Evolutionary conservation across 2,113 vertebrate species (phyloP), one percentile per base, ranked within the genome.

Genomic region (Oostethus manadensis): DNA sequence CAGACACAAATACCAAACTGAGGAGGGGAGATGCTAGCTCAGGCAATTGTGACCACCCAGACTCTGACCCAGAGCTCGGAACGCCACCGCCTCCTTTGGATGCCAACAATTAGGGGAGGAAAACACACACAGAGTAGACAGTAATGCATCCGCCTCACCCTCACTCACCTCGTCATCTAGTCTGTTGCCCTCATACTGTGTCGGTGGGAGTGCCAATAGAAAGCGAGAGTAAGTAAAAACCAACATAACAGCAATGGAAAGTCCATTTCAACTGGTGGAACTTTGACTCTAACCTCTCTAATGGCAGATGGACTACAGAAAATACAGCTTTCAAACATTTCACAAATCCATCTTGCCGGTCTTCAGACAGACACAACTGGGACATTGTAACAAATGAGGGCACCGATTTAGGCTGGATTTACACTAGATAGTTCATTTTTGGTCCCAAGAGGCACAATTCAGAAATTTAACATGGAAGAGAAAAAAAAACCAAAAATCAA

Each of bases 141-240:
- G 49, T 62, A 68, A 43, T 17, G 20, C 38, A 77, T 74, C 76
- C 79, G 80, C 77, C 76, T 86, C 66, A 33, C 66, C 78, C 79
- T 74, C 78, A 89, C 89, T 89, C 88, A 90, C 89, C 89, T 90
- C 88, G 75, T 88, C 86, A 79, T 79, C 87, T 79, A 86, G 87
- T 66, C 87, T 88, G 86, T 58, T 71, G 78, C 83, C 83, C 77
- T 86, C 88, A 78, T 77, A 89, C 83, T 84, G 87, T 81, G 81
- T 76, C 82, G 86, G 84, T 66, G 83, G 84, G 79, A 80, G 80
- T 66, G 77, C 82, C 88, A 88, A 88, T 82, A 86, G 76, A 88
- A 87, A 89, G 84, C 83, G 80, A 89, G 72, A 89, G 79, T 84
- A 70, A 88, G 86, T 86, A 71, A 88, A 87, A 85, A 61, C 70